Evolutionary conservation across 2,797 vertebrate genomes (phyloP), one percentile per base, ranked within the genome.

Genomic region (Sebastes steindachneri): DNA sequence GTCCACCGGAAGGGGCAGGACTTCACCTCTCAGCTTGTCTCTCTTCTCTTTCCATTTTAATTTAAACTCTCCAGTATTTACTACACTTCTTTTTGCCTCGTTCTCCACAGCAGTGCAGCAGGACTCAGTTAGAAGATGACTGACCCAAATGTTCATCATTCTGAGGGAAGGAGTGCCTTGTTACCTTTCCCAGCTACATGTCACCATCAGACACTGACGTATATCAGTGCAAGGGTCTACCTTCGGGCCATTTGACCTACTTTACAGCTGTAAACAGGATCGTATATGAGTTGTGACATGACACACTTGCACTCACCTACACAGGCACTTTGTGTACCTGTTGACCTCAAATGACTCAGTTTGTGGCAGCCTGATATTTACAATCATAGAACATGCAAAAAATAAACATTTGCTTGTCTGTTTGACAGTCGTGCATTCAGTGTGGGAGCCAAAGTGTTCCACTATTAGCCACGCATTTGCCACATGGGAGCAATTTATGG

Each of bases 141-240:
- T 33, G 41, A 68, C 45, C 0, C 0, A 25, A 21, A 75, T 6
- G 12, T 72, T 58, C 54, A 9, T 23, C 31, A 55, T 9, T 75
- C 33, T 59, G 17, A 41, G 19, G 8, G 7, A 41, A 37, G 37
- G 7, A 21, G 7, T 23, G 10, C 14, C 14, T 33, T 25, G 12
- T 29, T 25, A 19, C 64, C 7, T 84, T 68, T 71, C 35, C 8
- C 25, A 35, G 62, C 29, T 31, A 54, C 15, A 51, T 62, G 70
- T 45, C 65, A 41, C 29, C 51, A 23, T 77, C 69, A 76, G 51
- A 19, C 21, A 26, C 5, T 80, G 58, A 79, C 74, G 70, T 62
- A 28, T 9, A 33, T 0, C 4, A 35, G 3, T 17, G 17, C 2
- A n/a, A 15, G 9, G 63, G 4, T 37, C 48, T 63, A 55, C 21